These are phyloP conservation scores for Priocnemis perturbator DNA, from an alignment of 2,888 invertebrate species.

Conservation along the genomic window DNA sequence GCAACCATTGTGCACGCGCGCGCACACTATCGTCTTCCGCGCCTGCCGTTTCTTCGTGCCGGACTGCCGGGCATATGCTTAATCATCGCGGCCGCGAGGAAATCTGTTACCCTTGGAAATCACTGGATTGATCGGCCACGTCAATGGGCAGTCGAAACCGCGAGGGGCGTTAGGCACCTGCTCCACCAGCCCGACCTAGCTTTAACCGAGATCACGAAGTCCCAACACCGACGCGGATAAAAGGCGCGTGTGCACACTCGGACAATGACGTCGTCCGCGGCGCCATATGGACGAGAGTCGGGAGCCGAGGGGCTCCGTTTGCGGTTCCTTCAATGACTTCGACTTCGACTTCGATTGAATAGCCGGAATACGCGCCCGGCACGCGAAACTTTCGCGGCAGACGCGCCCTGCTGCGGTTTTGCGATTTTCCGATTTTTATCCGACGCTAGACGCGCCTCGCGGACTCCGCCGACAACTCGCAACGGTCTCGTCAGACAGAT, in stretches of 20 bases:
- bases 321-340: constrained; percentile 15
- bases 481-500: no score
- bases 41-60: no score
- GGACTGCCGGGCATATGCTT: constrained; percentile 34
- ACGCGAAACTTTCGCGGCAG: no score
- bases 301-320: constrained; percentile 17
- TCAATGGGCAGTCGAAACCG: constrained; percentile 49
- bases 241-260: constrained; percentile 27
- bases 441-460: no score
- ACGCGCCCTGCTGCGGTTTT: constrained; percentile 13
- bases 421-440: neutral
- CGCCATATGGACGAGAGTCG: constrained; percentile 44
- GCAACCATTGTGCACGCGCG: neutral
- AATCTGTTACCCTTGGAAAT: constrained; percentile 57
- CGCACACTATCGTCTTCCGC: constrained; percentile 16
- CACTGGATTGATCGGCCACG: constrained; percentile 52
- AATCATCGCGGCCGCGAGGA: constrained; percentile 43
- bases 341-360: constrained; percentile 25
- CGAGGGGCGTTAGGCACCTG: constrained; percentile 59
- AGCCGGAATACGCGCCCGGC: no score
- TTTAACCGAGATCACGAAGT: constrained; percentile 50
- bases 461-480: no score
- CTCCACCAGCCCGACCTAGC: constrained; percentile 25
- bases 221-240: constrained; percentile 2
- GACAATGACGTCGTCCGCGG: constrained; percentile 29